Evolutionary conservation across 2,797 vertebrate genomes (phyloP), one percentile per base, ranked within the genome.

Genomic region (Coracias cyanogaster): DNA sequence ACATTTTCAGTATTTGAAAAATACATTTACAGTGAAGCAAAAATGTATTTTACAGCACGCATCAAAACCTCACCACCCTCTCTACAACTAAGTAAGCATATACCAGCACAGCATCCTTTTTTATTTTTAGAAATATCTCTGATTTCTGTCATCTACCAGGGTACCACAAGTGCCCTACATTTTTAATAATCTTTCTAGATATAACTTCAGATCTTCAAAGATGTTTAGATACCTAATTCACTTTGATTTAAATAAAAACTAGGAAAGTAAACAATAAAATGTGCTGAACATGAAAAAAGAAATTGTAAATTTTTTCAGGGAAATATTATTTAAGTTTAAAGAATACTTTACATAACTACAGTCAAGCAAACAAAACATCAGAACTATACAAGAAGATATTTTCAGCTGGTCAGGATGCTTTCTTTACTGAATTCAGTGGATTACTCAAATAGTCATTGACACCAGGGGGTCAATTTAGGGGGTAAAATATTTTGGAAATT

Each of bases 241-340:
- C 15, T 86, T 86, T 69, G 58, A 84, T 86, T 90, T 83, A 64
- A 64, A 41, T 55, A 18, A 61, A 41, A 90, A 86, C 22, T 15
- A 82, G 41, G 12, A 37, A 86, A 18, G 51, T 66, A 92, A 71
- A 41, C 10, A 69, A 58, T 39, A 31, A 80, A 70, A 88, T 11
- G 3, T 18, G 5, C 11, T 67, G 24, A 64, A 14, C 25, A 73
- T 29, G 10, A 82, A 77, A 73, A 62, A 55, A 79, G 4, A 58
- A 48, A 55, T 28, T 2, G 3, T 19, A 2, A n/a, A 17, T 1
- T 46, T 85, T 91, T 80, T 43, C 17, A 41, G 37, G 9, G 55
- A 91, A 90, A 70, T 10, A 64, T n/a, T 49, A 58, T 31, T 60
- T 45, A 15, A 24, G 5, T 52, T 58, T 80, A 29, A 85, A 73